A percentile compares a stretch with the other conserved stretches of the same genome.
phyloP scores from a whole-genome alignment of 2,113 vertebrate genomes.

The Lepus americanus region DNA sequence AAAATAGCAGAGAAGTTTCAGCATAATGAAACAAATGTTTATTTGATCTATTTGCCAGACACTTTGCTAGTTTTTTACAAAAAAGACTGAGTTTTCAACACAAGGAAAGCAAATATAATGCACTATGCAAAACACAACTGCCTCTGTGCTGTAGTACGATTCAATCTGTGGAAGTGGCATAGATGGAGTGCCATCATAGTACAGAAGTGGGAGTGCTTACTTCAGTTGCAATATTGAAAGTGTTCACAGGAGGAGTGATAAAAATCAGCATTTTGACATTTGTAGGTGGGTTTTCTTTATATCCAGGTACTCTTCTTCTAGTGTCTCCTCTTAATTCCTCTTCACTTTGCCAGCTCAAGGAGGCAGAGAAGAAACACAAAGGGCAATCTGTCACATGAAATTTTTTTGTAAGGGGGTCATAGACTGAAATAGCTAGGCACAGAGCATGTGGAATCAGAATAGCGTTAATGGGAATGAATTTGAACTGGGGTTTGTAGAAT shows the following conservation, averaged over 20 bases:
- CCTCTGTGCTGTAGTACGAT: not conserved
- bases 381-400: not conserved
- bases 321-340: not conserved
- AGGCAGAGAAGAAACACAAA: not conserved
- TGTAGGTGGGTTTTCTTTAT: not conserved
- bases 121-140: not conserved
- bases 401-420: not conserved
- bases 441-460: not conserved
- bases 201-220: not conserved
- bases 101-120: not conserved
- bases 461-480: not conserved
- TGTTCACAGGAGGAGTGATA: not conserved
- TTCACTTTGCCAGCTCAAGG: not conserved
- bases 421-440: not conserved
- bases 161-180: not conserved
- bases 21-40: conserved; percentile 36
- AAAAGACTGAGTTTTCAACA: not conserved
- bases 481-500: not conserved
- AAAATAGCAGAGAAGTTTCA: not conserved
- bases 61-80: not conserved
- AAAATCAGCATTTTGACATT: not conserved
- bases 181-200: not conserved
- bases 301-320: not conserved
- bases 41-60: not conserved
- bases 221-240: not conserved